These are phyloP conservation scores for Pangasius larnaudii DNA, from an alignment of 2,797 vertebrate genomes.

Conservation along the genomic window DNA sequence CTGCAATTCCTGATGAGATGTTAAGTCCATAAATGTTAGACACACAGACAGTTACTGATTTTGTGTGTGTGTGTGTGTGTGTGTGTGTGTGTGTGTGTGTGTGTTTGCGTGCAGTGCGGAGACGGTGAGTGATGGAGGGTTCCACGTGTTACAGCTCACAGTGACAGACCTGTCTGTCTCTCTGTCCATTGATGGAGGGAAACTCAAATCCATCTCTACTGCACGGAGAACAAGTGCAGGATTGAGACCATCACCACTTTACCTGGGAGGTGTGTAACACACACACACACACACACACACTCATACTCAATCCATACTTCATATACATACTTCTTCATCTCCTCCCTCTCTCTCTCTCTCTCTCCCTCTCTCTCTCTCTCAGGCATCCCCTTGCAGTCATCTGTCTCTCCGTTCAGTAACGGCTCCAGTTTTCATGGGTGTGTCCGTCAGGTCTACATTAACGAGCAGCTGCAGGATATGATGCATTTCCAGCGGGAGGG, in stretches of 20 bases:
- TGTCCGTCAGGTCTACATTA: constrained; percentile 91
- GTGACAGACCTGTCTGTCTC: constrained; percentile 90
- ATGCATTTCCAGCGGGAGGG: constrained; percentile 84
- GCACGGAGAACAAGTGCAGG: constrained; percentile 90
- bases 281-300: background rate
- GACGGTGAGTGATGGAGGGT: constrained; percentile 96
- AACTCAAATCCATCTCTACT: constrained; percentile 91
- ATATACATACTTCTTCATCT: background rate
- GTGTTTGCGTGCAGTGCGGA: constrained; percentile 80
- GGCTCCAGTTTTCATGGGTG: constrained; percentile 95
- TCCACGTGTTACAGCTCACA: constrained; percentile 92
- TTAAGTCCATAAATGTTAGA: background rate
- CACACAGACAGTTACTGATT: background rate
- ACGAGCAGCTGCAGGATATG: constrained; percentile 93
- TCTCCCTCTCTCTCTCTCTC: background rate
- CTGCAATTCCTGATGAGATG: background rate
- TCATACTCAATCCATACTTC: background rate
- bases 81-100: background rate
- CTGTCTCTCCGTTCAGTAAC: constrained; percentile 85
- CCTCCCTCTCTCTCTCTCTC: background rate
- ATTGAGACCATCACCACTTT: constrained; percentile 89
- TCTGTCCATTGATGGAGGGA: constrained; percentile 91
- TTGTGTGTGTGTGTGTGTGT: constrained; percentile 10
- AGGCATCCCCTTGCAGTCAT: constrained; percentile 93
- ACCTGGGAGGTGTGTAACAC: constrained; percentile 88